Base-by-base conservation (phyloP, 2,888 invertebrate species). In the Dascillus cervinus region DNA sequence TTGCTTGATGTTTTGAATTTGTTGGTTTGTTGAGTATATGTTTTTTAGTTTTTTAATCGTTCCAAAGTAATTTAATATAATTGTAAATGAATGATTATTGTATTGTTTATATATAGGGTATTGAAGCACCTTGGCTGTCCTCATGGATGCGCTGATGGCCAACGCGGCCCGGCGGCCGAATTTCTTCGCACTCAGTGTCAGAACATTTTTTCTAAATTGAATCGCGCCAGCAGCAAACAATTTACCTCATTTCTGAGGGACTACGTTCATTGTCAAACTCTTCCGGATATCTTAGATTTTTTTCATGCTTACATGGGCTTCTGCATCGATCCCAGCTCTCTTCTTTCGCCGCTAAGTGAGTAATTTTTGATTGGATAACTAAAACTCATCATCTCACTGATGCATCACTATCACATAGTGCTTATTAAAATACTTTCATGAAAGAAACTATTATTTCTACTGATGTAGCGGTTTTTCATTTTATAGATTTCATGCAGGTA, bases 231-330 rank as follows among this genome's bases (percentile, higher is more conserved):
- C 55, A 67, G 69, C 10, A 68, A 71, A 36, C 71, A 76, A 46
- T 86, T 85, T 59, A 71, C 75, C 13, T 69, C 63, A 28, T 84
- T 75, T 55, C 62, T 85, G 17, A 62, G 79, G 35, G 79, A 83
- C 42, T 83, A 90, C 70, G 80, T 94, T 0, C 78, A 78, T 43
- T 75, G 75, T 2, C 77, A 84, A 13, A 79, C 86, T 0, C 70
- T 96, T 14, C 70, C 80, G 10, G 90, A 92, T 41, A 75, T 94
- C 4, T 67, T 98, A 32, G 96, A 97, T 55, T 87, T 96, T 55
- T 80, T 97, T 39, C 98, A 99, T 61, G 81, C 96, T 1, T 88
- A 94, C 49, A 79, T 95, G 28, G 95, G 95, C 3, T 98, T 91
- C 64, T 99, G 98, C 65, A 78, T 88, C 19, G 95, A 96, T 63